Evolutionary conservation across 2,113 vertebrate genomes (phyloP), one percentile per base, ranked within the genome.

Genomic region (Scytalopus superciliaris): DNA sequence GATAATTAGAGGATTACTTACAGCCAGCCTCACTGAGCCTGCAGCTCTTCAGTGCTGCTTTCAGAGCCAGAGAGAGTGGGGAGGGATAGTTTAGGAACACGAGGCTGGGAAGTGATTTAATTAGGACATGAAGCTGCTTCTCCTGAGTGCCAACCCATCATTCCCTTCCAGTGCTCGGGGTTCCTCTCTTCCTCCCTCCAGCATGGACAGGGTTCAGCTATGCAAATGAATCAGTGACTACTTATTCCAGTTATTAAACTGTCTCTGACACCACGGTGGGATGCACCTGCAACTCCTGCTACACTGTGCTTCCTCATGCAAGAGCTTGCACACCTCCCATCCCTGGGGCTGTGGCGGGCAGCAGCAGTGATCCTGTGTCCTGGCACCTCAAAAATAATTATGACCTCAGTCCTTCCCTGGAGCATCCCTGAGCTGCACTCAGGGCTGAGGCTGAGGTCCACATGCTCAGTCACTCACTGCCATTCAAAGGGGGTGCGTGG

Each of bases 1-100:
- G 60, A 69, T 80, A 37, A 94, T 4, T 79, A 86, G 59, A 62
- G 85, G 94, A 94, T 97, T 95, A 94, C 68, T 94, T 86, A 73
- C 75, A 85, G 92, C 30, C 64, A 76, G 75, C 45, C 49, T 77
- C 28, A 44, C 23, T 0, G 3, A 82, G 80, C 79, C 79, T 85
- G 84, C 90, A n/a, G 92, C 67, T 87, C 4, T 1, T 35, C 69
- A 67, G 23, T 50, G 87, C 81, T 42, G 84, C 79, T 89, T 52
- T 49, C 68, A 33, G 84, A 74, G 87, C 27, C 2, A 7, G 16
- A 6, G 1, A 22, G 12, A 31, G 12, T 8, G 14, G n/a, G 23
- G n/a, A 50, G 39, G n/a, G 42, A 70, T 45, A 45, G 79, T 79
- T 83, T 44, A 78, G 84, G 70, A 94, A 64, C 57, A 33, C 8